phyloP scores from a whole-genome alignment of 2,113 vertebrate genomes.

The Lampris megalopsis region DNA sequence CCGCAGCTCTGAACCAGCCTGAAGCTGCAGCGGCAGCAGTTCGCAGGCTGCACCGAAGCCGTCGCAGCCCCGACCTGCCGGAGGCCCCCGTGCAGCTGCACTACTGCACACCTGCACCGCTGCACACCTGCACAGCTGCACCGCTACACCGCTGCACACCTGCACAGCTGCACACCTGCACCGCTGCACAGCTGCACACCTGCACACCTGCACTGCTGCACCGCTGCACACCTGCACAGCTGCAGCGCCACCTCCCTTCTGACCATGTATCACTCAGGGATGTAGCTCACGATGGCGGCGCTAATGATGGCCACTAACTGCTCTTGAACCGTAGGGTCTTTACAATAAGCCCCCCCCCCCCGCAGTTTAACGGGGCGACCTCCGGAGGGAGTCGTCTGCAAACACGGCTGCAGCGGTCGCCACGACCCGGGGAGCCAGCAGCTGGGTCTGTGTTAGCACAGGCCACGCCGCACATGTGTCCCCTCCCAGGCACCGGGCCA shows the following conservation, averaged over 20 bases:
- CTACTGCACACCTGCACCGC: too few species aligned
- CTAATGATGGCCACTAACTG: slow-evolving; percentile 56
- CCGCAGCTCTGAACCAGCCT: slow-evolving; percentile 52
- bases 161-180: too few species aligned
- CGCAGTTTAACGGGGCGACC: slow-evolving; percentile 22
- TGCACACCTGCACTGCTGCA: too few species aligned
- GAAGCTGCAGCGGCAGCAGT: slow-evolving; percentile 70
- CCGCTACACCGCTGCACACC: too few species aligned
- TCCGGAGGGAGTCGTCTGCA: slow-evolving; percentile 27
- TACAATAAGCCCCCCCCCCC: slow-evolving; percentile 45
- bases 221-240: too few species aligned
- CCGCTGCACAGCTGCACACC: too few species aligned
- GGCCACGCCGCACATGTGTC: neutral
- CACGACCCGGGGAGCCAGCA: slow-evolving; percentile 38
- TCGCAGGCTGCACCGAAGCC: slow-evolving; percentile 57
- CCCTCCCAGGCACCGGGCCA: neutral
- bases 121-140: too few species aligned
- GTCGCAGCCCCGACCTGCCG: too few species aligned
- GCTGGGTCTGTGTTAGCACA: slow-evolving; percentile 47
- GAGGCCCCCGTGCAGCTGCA: slow-evolving; percentile 67
- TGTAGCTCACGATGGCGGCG: slow-evolving; percentile 56
- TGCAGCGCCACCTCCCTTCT: slow-evolving; percentile 63
- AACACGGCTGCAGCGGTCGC: slow-evolving; percentile 32
- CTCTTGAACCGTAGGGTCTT: slow-evolving; percentile 45
- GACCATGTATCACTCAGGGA: slow-evolving; percentile 73